Evolutionary conservation across 2,113 vertebrate genomes (phyloP), one percentile per base, ranked within the genome.

Genomic region (Bujurquina vittata): DNA sequence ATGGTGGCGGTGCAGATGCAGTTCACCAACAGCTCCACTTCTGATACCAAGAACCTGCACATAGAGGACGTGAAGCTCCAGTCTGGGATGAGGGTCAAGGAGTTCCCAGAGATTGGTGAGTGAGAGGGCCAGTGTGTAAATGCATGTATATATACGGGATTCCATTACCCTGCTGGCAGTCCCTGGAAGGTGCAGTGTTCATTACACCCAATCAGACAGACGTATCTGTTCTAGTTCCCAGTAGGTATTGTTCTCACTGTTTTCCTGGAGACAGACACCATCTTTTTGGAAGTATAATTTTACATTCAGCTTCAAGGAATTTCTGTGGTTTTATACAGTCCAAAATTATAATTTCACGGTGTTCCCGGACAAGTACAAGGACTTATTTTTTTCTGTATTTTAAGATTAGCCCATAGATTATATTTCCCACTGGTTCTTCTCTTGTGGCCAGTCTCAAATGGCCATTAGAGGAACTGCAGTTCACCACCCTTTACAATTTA

Each of bases 1-100:
- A 99, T 99, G 98, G 97, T 99, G 90, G 97, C 98, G 0, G 95
- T 99, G 23, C 97, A 97, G 93, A 96, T 99, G 94, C 96, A 98
- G 87, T 97, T 99, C 93, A 98, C 96, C 87, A 99, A 99, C 95
- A 99, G 93, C 93, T 96, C 97, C 0, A 94, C 96, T 0, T 86
- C 95, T 0, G 96, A 98, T 74, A 94, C 97, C 93, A 97, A 97
- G 85, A 97, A 81, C 91, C 93, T 99, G 77, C 96, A 93, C 17
- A 88, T 98, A 62, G 96, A 95, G 1, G 97, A 98, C 29, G 96
- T 97, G 86, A 98, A 97, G 91, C 95, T 95, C 0, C 96, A 97
- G 12, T 96, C 97, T 0, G 97, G 98, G 86, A 98, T 99, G 96
- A 94, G 97, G 87, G 97, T 99, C 89, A 97, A 97, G 75, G 97